Evolutionary conservation across 2,888 invertebrate species (phyloP).

Genomic region (Leucoptera coffeella): DNA sequence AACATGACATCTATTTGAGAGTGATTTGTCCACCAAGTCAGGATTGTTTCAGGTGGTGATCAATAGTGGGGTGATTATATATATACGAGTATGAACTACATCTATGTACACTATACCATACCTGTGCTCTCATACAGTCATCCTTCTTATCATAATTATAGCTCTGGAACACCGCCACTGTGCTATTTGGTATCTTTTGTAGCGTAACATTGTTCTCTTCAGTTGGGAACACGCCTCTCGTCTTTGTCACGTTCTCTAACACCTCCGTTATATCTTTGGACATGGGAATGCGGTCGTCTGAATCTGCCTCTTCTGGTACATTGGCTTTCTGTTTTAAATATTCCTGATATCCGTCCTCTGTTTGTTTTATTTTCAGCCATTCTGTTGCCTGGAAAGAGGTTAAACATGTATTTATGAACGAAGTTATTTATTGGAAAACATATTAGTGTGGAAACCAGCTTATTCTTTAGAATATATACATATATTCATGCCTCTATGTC

Average conservation of each 20-base stretch:
- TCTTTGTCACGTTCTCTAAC: constrained; percentile 41
- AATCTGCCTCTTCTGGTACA: constrained; percentile 12
- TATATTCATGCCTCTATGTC: no score
- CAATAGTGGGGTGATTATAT: no score
- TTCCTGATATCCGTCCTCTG: constrained; percentile 37
- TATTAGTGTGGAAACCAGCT: no score
- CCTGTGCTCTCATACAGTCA: constrained; percentile 56
- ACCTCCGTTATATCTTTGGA: constrained; percentile 51
- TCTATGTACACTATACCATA: no score
- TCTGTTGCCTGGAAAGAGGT: constrained; percentile 40
- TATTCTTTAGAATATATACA: no score
- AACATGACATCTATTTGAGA: no score
- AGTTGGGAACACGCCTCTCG: constrained; percentile 16
- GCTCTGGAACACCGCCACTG: constrained; percentile 62
- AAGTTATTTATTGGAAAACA: no score
- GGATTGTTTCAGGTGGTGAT: no score
- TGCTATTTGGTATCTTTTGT: constrained; percentile 53
- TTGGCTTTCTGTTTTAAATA: constrained; percentile 17
- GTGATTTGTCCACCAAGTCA: no score
- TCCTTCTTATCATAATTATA: constrained; percentile 19
- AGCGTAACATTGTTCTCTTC: constrained; percentile 21
- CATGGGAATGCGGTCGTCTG: constrained; percentile 30
- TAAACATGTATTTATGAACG: no score
- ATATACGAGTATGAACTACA: no score
- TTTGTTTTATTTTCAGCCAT: constrained; percentile 36